Percentiles rank a stretch among this genome's conserved stretches.
Evolutionary conservation across 2,113 vertebrate genomes (phyloP).

Genomic region (Syngnathus typhle): DNA sequence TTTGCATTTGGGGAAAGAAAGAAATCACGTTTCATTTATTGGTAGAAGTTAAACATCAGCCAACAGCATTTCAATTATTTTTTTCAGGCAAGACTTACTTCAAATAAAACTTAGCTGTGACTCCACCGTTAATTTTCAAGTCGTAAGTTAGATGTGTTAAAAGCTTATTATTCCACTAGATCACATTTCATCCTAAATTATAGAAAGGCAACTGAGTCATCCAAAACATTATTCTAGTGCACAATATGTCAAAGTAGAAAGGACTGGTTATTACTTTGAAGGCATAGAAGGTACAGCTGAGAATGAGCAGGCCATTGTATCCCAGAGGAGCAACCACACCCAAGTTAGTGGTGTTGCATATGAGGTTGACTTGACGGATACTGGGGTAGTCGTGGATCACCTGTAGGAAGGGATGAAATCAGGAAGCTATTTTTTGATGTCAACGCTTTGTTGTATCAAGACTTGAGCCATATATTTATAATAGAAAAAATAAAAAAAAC

Average conservation of each 20-base stretch:
- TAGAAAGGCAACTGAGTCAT: not conserved
- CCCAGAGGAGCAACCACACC: conserved; percentile 94
- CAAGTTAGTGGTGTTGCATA: conserved; percentile 93
- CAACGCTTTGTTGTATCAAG: not conserved
- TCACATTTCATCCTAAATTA: not conserved
- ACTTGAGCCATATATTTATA: not conserved
- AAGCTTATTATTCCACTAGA: not conserved
- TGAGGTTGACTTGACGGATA: conserved; percentile 93
- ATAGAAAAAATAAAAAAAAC: not conserved
- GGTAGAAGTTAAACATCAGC: not conserved
- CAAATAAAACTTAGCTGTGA: not conserved
- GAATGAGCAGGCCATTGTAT: conserved; percentile 92
- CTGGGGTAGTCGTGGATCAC: conserved; percentile 92
- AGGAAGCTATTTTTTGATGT: not conserved
- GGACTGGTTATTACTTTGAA: conserved; percentile 73
- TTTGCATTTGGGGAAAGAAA: conserved; percentile 5
- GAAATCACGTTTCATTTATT: conserved; percentile 13
- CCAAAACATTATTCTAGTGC: not conserved
- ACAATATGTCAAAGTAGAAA: not conserved
- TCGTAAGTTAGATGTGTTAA: not conserved
- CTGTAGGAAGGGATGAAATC: conserved; percentile 33
- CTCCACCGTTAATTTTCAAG: not conserved
- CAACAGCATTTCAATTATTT: conserved; percentile 6
- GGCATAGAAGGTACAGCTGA: conserved; percentile 98
- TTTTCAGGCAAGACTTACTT: not conserved